These are phyloP conservation scores for Seriola rivoliana DNA, from an alignment of 2,113 vertebrate genomes.

Conservation along the genomic window DNA sequence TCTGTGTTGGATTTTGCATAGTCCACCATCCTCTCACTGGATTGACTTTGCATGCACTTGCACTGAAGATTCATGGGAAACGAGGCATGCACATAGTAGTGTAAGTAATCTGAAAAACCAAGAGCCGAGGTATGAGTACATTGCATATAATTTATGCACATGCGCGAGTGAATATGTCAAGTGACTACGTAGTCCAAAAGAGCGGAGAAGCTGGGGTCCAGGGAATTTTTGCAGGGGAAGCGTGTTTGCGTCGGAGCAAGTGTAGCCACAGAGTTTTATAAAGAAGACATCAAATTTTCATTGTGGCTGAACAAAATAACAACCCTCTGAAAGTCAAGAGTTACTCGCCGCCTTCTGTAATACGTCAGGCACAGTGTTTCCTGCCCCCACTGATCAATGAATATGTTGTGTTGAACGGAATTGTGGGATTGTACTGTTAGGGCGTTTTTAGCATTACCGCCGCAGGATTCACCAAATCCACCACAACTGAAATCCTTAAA, in stretches of 20 bases:
- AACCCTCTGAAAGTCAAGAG: neutral
- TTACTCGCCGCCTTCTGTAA: neutral
- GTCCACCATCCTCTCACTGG: neutral
- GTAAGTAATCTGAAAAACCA: neutral
- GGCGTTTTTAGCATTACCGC: too few species aligned
- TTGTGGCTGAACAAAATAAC: too few species aligned
- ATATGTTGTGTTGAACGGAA: neutral
- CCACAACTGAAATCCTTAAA: neutral
- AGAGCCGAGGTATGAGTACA: neutral
- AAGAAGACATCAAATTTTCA: neutral
- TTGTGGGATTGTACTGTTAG: neutral
- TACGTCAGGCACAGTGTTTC: neutral
- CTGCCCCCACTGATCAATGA: neutral
- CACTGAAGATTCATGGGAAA: neutral
- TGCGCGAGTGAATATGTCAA: too few species aligned
- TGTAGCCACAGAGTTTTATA: neutral
- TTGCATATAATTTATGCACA: too few species aligned
- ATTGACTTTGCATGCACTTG: neutral
- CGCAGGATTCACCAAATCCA: neutral
- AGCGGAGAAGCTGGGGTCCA: too few species aligned
- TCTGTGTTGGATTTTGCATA: neutral
- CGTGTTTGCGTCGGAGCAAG: neutral
- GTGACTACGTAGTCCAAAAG: too few species aligned
- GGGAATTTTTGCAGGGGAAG: neutral
- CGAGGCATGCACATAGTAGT: too few species aligned